Evolutionary conservation across 2,797 vertebrate genomes (phyloP).

Genomic region (Rousettus madagascariensis): DNA sequence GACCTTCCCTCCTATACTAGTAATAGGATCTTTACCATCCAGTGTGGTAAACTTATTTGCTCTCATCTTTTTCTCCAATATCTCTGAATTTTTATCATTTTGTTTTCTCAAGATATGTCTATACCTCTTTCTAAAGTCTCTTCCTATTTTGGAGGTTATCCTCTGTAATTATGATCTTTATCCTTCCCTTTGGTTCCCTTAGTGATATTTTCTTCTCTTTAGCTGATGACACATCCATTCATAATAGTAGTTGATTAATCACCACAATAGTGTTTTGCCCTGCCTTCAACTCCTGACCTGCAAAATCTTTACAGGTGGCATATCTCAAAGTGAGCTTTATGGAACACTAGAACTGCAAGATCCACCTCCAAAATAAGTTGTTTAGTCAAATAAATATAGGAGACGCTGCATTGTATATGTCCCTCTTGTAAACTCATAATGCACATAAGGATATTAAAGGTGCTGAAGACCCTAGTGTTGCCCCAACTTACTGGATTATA

Average conservation of each 20-base stretch:
- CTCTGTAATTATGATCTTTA: neutral
- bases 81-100: neutral
- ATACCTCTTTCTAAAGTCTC: neutral
- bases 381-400: slow-evolving; percentile 15
- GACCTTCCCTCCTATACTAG: neutral
- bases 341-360: neutral
- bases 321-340: slow-evolving; percentile 8
- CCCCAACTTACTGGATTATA: neutral
- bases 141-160: neutral
- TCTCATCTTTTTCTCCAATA: neutral
- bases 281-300: neutral
- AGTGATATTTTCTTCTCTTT: neutral
- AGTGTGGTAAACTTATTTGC: neutral
- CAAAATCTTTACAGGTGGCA: neutral
- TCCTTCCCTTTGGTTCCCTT: neutral
- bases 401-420: neutral
- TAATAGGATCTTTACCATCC: neutral
- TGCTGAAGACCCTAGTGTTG: neutral
- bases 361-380: neutral
- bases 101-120: neutral
- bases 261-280: neutral
- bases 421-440: neutral
- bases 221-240: neutral
- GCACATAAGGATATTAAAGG: neutral
- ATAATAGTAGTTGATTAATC: neutral